Evolutionary conservation across 2,888 invertebrate genomes (phyloP).

Genomic region (Camptogramma bilineatum): DNA sequence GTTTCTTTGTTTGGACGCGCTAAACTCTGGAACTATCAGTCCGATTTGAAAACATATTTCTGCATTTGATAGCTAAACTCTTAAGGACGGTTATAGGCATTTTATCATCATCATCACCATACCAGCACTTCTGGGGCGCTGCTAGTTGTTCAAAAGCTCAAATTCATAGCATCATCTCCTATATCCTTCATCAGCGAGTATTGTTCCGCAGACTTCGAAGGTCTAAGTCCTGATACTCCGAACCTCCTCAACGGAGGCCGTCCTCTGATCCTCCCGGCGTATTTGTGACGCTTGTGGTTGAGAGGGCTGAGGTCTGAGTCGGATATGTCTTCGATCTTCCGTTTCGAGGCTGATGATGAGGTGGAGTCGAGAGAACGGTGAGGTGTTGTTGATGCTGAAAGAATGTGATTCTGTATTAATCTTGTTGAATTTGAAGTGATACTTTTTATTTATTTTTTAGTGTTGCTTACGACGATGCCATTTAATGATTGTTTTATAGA

Average conservation of each 20-base stretch:
- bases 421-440: background rate
- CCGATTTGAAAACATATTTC: too few species aligned
- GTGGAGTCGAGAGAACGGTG: conserved; percentile 58
- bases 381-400: conserved; percentile 62
- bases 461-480: too few species aligned
- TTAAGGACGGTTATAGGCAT: too few species aligned
- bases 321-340: conserved; percentile 69
- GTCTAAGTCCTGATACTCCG: conserved; percentile 61
- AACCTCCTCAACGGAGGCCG: conserved; percentile 71
- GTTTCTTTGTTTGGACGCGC: too few species aligned
- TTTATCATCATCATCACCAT: too few species aligned
- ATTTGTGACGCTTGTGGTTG: conserved; percentile 76
- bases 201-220: conserved; percentile 64
- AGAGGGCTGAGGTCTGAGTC: conserved; percentile 71
- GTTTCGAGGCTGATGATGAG: conserved; percentile 69
- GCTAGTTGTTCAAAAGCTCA: conserved; percentile 67
- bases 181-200: conserved; percentile 57
- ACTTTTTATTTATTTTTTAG: too few species aligned
- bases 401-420: background rate
- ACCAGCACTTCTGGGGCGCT: too few species aligned
- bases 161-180: conserved; percentile 63
- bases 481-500: too few species aligned
- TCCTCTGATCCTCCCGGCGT: conserved; percentile 71
- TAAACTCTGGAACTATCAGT: too few species aligned
- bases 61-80: too few species aligned